phyloP scores from a whole-genome alignment of 2,113 vertebrate species.

The Notarius lentiginosus region DNA sequence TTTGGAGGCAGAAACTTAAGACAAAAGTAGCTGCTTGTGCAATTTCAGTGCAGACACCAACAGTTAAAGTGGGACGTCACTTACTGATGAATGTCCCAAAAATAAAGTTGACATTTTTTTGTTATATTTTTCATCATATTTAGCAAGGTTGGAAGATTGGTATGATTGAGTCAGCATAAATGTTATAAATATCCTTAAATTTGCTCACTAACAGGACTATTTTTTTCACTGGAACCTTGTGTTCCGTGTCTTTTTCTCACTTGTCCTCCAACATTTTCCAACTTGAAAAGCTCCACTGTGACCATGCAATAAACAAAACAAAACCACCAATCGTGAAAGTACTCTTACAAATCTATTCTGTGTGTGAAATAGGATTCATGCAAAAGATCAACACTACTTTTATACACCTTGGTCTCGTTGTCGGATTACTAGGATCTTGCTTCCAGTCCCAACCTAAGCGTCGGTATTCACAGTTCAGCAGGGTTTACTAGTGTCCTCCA shows the following conservation, averaged over 20 bases:
- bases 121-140: neutral
- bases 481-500: slow-evolving; percentile 18
- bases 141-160: neutral
- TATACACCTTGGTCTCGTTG: neutral
- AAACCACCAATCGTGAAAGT: neutral
- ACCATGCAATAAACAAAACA: neutral
- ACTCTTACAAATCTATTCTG: neutral
- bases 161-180: neutral
- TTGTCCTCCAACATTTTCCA: neutral
- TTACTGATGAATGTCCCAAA: neutral
- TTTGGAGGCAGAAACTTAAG: neutral
- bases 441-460: slow-evolving; percentile 25
- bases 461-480: slow-evolving; percentile 14
- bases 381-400: slow-evolving; percentile 6
- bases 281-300: neutral
- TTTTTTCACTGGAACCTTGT: neutral
- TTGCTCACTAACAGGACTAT: neutral
- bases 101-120: neutral
- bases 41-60: neutral
- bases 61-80: neutral
- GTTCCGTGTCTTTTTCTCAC: neutral
- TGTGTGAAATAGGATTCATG: slow-evolving; percentile 22
- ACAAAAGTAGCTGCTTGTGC: neutral
- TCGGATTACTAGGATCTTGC: slow-evolving; percentile 26
- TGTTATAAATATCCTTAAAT: neutral